These are phyloP conservation scores for Luperina nickerlii DNA, from an alignment of 2,888 invertebrate genomes.

Conservation along the genomic window DNA sequence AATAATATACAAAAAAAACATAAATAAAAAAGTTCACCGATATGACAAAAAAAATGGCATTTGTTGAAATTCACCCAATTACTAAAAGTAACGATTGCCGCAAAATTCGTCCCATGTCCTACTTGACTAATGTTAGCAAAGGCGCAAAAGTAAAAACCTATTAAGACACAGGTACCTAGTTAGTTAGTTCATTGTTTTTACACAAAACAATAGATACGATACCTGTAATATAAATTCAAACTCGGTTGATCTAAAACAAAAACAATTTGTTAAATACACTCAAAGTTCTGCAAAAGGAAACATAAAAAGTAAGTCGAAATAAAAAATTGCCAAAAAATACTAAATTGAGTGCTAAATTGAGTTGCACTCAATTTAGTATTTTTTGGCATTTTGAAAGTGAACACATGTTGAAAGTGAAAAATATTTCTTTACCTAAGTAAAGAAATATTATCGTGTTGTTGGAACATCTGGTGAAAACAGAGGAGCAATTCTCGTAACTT, in stretches of 20 bases:
- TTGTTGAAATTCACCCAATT: too few relatives aligned
- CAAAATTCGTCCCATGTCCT: neutral
- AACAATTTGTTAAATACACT: conserved; percentile 3
- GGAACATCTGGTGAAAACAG: neutral
- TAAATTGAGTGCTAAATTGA: neutral
- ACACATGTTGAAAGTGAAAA: too few relatives aligned
- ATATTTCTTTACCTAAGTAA: too few relatives aligned
- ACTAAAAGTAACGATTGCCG: neutral
- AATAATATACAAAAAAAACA: too few relatives aligned
- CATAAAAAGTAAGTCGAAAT: neutral
- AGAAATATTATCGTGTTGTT: neutral
- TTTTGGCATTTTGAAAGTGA: too few relatives aligned
- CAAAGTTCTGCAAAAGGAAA: neutral
- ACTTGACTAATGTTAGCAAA: neutral
- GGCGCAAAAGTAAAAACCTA: neutral
- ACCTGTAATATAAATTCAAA: neutral
- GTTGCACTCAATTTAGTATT: too few relatives aligned
- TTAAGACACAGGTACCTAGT: neutral
- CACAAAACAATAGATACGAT: neutral
- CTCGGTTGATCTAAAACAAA: neutral
- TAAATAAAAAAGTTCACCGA: too few relatives aligned
- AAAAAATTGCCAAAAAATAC: neutral
- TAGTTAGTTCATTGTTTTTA: neutral
- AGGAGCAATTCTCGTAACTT: too few relatives aligned
- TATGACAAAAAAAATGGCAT: too few relatives aligned